Conservation (phyloP, 2,113 vertebrate species). For the Periophthalmodon schlosseri region DNA sequence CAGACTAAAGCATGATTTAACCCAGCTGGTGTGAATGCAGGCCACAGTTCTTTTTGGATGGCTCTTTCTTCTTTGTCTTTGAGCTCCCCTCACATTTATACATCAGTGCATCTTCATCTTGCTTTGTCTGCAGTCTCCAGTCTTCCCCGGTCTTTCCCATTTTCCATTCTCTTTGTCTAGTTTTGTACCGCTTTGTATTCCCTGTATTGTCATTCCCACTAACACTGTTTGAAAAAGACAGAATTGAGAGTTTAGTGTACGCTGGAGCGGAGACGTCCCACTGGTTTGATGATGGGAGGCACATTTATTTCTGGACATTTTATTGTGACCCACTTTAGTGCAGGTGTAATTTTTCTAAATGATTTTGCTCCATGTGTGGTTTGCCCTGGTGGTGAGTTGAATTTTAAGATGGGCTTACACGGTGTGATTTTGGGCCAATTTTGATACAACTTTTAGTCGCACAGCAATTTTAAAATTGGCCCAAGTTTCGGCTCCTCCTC, state of each 20-base stretch:
- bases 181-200: constrained; percentile 3
- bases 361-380: background rate
- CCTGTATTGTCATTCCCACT: constrained; percentile 20
- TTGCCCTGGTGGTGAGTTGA: background rate
- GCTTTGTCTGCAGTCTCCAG: constrained; percentile 17
- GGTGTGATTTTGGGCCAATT: too few species aligned
- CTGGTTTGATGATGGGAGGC: background rate
- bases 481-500: too few species aligned
- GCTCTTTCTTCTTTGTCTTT: constrained; percentile 33
- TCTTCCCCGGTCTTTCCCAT: background rate
- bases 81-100: constrained; percentile 11
- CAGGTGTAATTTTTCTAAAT: background rate
- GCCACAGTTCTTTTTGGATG: constrained; percentile 48
- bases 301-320: background rate
- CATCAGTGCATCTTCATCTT: background rate
- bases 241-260: background rate
- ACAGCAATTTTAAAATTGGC: too few species aligned
- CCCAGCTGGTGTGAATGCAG: constrained; percentile 62
- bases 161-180: background rate
- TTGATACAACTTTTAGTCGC: too few species aligned
- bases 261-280: background rate
- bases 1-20: constrained; percentile 56
- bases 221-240: constrained; percentile 1
- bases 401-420: too few species aligned
- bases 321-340: constrained; percentile 9